phyloP scores from a whole-genome alignment of 2,113 vertebrate species.

The Cebidichthys violaceus region DNA sequence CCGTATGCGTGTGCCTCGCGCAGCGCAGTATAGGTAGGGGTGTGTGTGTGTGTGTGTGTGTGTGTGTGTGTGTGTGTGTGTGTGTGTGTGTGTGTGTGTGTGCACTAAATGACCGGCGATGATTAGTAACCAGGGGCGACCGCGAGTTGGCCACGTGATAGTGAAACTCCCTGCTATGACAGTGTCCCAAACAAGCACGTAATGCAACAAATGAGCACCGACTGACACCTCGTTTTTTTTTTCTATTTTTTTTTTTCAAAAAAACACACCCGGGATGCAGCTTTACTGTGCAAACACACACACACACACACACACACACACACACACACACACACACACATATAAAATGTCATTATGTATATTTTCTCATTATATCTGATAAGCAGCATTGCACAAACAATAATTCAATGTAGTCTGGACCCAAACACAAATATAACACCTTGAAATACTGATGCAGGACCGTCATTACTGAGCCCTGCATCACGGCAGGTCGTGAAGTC shows the following conservation, averaged over 20 bases:
- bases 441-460: not conserved
- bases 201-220: not conserved
- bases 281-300: not conserved
- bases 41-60: constrained; percentile 31
- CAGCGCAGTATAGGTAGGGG: constrained; percentile 12
- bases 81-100: constrained; percentile 14
- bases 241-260: not conserved
- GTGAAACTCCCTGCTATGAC: not conserved
- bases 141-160: not conserved
- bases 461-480: too few relatives aligned
- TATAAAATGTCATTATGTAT: not conserved
- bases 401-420: not conserved
- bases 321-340: not conserved
- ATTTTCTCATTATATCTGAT: not conserved
- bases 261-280: not conserved
- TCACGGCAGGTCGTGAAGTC: too few relatives aligned
- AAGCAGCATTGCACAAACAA: not conserved
- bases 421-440: not conserved
- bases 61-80: too few relatives aligned
- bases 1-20: constrained; percentile 16
- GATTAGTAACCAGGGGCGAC: constrained; percentile 50
- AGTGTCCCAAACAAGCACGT: not conserved
- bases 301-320: not conserved
- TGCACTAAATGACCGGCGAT: constrained; percentile 17
- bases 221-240: not conserved